Conservation (phyloP, 2,113 vertebrate genomes). For the Vireo altiloquus region DNA sequence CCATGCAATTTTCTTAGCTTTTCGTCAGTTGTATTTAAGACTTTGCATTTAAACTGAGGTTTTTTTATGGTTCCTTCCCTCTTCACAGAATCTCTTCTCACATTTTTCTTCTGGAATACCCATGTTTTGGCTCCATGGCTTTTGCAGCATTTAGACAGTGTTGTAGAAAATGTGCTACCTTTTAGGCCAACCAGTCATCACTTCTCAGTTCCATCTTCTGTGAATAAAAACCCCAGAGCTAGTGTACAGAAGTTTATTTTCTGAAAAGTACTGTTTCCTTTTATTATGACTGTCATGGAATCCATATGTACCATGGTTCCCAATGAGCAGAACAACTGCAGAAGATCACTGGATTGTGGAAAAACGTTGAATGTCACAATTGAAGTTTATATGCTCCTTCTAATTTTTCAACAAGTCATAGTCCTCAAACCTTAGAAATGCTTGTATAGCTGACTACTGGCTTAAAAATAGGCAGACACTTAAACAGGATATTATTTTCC, state of each 20-base stretch:
- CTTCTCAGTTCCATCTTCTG: neutral
- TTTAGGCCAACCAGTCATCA: neutral
- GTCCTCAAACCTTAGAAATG: neutral
- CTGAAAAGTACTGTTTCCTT: neutral
- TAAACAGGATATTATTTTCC: neutral
- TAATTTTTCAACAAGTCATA: neutral
- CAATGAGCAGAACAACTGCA: neutral
- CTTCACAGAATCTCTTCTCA: neutral
- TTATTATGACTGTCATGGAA: accelerated
- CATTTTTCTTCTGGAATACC: neutral
- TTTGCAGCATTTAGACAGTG: neutral
- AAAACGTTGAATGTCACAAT: neutral
- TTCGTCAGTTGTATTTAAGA: neutral
- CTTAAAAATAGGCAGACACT: neutral
- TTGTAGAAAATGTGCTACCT: neutral
- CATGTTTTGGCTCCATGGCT: neutral
- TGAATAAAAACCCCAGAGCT: neutral
- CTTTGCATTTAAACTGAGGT: neutral
- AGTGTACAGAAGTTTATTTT: neutral
- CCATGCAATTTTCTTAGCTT: neutral
- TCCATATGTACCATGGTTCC: neutral
- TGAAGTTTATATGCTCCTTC: neutral
- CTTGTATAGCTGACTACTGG: neutral
- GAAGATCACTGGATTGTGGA: neutral
- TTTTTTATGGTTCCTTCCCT: neutral